Conservation (phyloP, 2,113 vertebrate genomes). For the Pachyramphus minor region DNA sequence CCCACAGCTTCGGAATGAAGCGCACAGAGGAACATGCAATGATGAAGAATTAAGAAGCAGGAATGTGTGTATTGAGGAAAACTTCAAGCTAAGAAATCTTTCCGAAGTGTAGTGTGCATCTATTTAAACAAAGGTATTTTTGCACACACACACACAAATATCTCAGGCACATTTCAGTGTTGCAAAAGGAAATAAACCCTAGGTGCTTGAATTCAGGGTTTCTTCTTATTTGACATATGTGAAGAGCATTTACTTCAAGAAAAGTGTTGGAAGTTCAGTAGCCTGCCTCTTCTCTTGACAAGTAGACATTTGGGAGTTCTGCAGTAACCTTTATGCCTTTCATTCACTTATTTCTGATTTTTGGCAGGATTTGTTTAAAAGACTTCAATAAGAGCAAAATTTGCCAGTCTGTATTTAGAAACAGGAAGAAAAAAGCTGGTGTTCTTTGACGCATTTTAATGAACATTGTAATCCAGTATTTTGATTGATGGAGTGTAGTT, state of each 20-base stretch:
- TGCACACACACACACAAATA: neutral
- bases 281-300: neutral
- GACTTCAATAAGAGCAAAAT: neutral
- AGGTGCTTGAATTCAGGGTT: slow-evolving; percentile 58
- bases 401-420: neutral
- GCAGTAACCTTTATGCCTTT: neutral
- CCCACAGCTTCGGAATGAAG: neutral
- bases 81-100: slow-evolving; percentile 10
- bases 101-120: slow-evolving; percentile 41
- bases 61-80: slow-evolving; percentile 14
- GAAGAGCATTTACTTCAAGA: neutral
- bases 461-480: neutral
- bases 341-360: neutral
- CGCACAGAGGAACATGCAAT: slow-evolving; percentile 54
- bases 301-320: neutral
- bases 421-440: neutral
- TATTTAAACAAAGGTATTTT: slow-evolving; percentile 33
- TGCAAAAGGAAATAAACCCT: slow-evolving; percentile 50
- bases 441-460: neutral
- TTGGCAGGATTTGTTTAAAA: neutral
- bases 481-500: neutral
- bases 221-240: neutral
- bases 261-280: neutral
- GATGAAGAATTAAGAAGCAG: slow-evolving; percentile 25
- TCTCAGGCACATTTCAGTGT: slow-evolving; percentile 66